Percentiles rank a stretch among this genome's conserved stretches.
Conservation (phyloP, 2,797 vertebrate genomes). For the Jordanella pulchra region DNA sequence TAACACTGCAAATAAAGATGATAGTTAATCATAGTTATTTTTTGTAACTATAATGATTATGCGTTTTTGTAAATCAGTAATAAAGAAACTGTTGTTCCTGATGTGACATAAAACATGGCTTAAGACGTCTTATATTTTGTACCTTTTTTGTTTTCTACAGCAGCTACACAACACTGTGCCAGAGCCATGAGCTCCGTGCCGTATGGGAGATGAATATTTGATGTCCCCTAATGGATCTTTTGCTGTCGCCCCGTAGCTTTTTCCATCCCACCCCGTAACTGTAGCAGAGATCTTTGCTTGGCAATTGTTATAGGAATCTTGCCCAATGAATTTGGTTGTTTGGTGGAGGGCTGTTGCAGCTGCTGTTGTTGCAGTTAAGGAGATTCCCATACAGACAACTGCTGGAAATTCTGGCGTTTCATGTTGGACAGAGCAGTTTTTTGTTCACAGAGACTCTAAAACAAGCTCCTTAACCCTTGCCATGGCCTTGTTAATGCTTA, state of each 20-base stretch:
- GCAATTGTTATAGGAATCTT: constrained; percentile 47
- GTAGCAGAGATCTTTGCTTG: constrained; percentile 30
- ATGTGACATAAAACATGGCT: constrained; percentile 35
- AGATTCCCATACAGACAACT: constrained; percentile 52
- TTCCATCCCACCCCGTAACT: constrained; percentile 35
- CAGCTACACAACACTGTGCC: constrained; percentile 21
- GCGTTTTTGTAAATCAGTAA: constrained; percentile 16
- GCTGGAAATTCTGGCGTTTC: constrained; percentile 29
- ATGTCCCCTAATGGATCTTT: constrained; percentile 72
- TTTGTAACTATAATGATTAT: not conserved
- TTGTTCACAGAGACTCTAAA: constrained; percentile 12
- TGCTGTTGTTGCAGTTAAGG: constrained; percentile 56
- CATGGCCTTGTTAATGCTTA: constrained; percentile 38
- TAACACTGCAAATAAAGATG: not conserved
- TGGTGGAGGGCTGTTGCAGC: constrained; percentile 53
- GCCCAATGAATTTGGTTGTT: constrained; percentile 58
- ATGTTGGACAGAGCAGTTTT: constrained; percentile 15
- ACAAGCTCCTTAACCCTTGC: constrained; percentile 2
- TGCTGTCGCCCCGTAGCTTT: constrained; percentile 34
- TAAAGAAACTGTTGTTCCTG: constrained; percentile 22
- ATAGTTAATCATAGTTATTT: not conserved
- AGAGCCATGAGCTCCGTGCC: constrained; percentile 43
- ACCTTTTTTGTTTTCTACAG: constrained; percentile 37
- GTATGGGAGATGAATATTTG: constrained; percentile 79
- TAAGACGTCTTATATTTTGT: constrained; percentile 16